A percentile compares a stretch with the other conserved stretches of the same genome.
Evolutionary conservation across 2,113 vertebrate genomes (phyloP).

Genomic region (Aplodontia rufa): DNA sequence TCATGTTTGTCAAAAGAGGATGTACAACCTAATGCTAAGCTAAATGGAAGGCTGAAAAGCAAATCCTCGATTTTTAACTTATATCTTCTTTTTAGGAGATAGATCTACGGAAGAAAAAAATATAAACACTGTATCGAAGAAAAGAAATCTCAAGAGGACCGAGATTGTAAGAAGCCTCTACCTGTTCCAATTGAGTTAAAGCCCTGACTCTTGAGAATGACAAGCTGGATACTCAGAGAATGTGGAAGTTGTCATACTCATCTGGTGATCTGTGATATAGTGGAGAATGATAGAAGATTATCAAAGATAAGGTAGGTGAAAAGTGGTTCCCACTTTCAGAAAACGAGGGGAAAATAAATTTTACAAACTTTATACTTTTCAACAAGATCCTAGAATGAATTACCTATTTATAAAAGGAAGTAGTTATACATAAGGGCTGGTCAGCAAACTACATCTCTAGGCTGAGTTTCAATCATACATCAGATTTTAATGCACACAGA

Average conservation of each 20-base stretch:
- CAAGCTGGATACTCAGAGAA: not conserved
- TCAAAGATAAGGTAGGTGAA: not conserved
- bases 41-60: not conserved
- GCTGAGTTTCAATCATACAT: not conserved
- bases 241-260: not conserved
- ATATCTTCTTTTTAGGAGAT: not conserved
- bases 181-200: not conserved
- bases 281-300: not conserved
- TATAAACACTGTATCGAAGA: not conserved
- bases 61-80: not conserved
- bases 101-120: not conserved
- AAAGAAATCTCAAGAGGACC: not conserved
- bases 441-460: not conserved
- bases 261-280: not conserved
- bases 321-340: not conserved
- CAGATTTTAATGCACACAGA: not conserved
- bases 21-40: not conserved
- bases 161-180: not conserved
- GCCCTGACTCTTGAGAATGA: not conserved
- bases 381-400: not conserved
- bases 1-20: not conserved
- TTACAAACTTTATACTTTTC: not conserved
- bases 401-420: not conserved
- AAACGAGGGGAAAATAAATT: not conserved
- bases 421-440: not conserved